Base-by-base conservation (phyloP, 1,140 invertebrate genomes). In the Temnothorax curvispinosus region DNA sequence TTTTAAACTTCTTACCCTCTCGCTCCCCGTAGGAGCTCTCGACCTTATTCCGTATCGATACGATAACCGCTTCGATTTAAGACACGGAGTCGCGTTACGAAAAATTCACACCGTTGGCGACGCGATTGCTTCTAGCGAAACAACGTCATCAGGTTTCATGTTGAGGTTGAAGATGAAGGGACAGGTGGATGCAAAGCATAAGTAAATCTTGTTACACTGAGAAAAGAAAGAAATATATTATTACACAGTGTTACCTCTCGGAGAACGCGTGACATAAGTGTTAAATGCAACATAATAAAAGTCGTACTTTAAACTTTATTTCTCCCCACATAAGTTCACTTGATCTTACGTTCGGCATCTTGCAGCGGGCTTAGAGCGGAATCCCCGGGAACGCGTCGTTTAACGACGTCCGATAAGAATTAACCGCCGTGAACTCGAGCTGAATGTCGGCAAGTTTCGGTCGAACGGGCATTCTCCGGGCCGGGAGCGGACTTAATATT, bases 401-500 rank as follows among this genome's bases (percentile, higher is more conserved):
- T 47, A 60, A 35, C 69, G 80, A 74, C 38, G 80, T 84, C 41
- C 54, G 80, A 84, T 84, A 84, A 84, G 56, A 84, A 84, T 84
- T 84, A 84, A 84, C 67, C 67, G 67, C 44, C 78, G 80, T 41
- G 67, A 65, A 52, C 69, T 38, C 32, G 56, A 62, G 52, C 6
- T 75, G 80, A 84, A 84, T 38, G 54, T 75, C 69, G 69, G 69
- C 69, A 60, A 84, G 80, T 75, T 82, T 84, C 80, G 44, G 18
- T 84, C 69, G 80, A 75, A 35, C 80, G 54, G 52, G 47, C 47
- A 44, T 85, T 78, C 75, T 21, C 47, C 75, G 74, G 2, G 2
- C 54, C 41, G 38, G 41, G 21, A 71, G 47, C 65, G 41, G 65
- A 76, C 67, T 89, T 90, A 91, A 90, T 89, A 91, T 91, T 91